Evolutionary conservation across 2,113 vertebrate genomes (phyloP), one percentile per base, ranked within the genome.

Genomic region (Pluvianellus socialis): DNA sequence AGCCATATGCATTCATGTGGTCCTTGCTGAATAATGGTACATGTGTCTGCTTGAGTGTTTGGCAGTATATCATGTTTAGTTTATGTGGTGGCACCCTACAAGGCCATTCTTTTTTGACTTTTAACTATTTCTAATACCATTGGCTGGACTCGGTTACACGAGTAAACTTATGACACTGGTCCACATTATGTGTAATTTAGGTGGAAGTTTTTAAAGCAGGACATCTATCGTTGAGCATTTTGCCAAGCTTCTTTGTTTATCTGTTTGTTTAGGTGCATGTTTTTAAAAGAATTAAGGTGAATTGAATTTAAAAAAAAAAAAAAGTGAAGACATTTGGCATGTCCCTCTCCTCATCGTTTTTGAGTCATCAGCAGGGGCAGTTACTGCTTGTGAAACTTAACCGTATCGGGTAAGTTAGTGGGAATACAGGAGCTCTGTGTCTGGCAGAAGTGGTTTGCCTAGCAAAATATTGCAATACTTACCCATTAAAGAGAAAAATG

Each of bases 41-140:
- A 59, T 98, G 97, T 97, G 96, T 97, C 95, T 96, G 85, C 96
- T 97, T 97, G 96, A 97, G 88, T 65, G 84, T 79, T 96, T 98
- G 97, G 98, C 96, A 96, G 79, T 88, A 77, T 89, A 86, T 97
- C 82, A 55, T 97, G 70, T 92, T 95, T 94, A 95, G 92, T 95
- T 92, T 96, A 68, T 95, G 92, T 90, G 88, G 83, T 96, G 88
- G 92, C 96, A 96, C 92, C 96, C 93, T 94, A 61, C 95, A 92
- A 92, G 85, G 79, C 84, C 73, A 92, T 97, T 96, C 83, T 94
- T 90, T 92, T 92, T 95, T 63, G 80, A 42, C 74, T 90, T 91
- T 93, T 91, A 94, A 91, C 74, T 80, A n/a, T 93, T 94, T 93
- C 68, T 89, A 68, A 62, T 89, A 72, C 52, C 35, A 26, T 26